A percentile compares a stretch with the other conserved stretches of the same genome.
Evolutionary conservation across 2,113 vertebrate genomes (phyloP).

Genomic region (Bufo gargarizans): DNA sequence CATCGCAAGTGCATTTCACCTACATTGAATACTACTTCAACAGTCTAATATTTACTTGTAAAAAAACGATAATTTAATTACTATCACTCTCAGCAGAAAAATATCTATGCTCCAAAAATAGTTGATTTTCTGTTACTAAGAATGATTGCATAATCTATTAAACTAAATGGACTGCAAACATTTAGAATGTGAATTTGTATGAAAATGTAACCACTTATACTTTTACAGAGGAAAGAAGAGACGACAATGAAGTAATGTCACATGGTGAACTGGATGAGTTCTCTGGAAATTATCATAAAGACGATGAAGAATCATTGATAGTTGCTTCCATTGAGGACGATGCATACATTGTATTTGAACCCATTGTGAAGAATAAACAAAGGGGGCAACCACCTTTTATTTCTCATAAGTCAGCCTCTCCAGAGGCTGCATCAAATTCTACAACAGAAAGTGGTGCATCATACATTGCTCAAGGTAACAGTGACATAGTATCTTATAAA

Average conservation of each 20-base stretch:
- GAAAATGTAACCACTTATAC: neutral
- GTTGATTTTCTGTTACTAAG: neutral
- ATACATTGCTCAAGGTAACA: neutral
- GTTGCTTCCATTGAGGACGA: conserved; percentile 37
- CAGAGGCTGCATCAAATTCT: neutral
- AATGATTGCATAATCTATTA: neutral
- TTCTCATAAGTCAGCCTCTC: neutral
- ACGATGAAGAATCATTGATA: neutral
- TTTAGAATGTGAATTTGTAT: neutral
- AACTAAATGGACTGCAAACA: neutral
- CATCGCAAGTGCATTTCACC: too few species aligned
- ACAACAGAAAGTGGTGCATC: neutral
- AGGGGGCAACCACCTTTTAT: neutral
- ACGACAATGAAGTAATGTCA: neutral
- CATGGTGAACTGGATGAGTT: neutral
- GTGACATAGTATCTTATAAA: neutral
- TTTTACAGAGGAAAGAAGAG: conserved; percentile 2
- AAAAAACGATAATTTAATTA: too few species aligned
- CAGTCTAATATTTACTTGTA: too few species aligned
- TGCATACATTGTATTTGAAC: conserved; percentile 41
- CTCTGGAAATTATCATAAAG: neutral
- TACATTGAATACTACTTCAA: too few species aligned
- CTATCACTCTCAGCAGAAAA: too few species aligned
- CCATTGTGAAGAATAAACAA: neutral
- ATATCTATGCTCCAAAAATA: too few species aligned